Percentiles rank a stretch among this genome's conserved stretches.
These are phyloP conservation scores for Bubo blakistoni DNA, from an alignment of 2,113 vertebrate species.

Conservation along the genomic window DNA sequence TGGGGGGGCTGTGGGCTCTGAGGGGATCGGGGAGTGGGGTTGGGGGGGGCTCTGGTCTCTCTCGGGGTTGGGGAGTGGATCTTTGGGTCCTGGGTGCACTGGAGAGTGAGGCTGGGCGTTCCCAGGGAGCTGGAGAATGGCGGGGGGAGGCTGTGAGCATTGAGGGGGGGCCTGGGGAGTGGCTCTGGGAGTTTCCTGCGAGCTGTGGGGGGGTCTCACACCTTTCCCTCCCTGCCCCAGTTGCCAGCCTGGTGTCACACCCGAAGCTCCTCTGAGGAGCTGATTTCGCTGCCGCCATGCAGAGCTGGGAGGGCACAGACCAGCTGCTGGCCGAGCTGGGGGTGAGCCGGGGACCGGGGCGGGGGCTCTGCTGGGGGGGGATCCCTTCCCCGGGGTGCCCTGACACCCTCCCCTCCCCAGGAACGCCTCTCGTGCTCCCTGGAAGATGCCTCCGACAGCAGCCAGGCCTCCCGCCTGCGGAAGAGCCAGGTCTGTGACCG, in stretches of 20 bases:
- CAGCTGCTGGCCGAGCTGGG: not conserved
- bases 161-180: not conserved
- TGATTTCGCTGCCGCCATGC: not conserved
- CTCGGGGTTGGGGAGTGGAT: too few relatives aligned
- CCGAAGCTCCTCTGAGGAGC: not conserved
- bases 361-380: not conserved
- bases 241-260: not conserved
- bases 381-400: not conserved
- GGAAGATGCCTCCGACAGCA: not conserved
- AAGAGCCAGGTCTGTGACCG: slow-evolving; percentile 77
- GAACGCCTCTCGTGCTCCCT: not conserved
- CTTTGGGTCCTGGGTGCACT: too few relatives aligned
- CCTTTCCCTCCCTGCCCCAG: not conserved
- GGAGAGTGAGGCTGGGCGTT: not conserved
- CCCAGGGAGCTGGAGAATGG: not conserved
- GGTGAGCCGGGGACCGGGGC: not conserved
- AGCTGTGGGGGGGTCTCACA: not conserved
- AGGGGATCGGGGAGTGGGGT: too few relatives aligned
- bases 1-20: too few relatives aligned
- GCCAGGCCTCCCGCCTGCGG: slow-evolving; percentile 44
- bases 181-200: not conserved
- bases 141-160: not conserved
- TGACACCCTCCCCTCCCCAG: not conserved
- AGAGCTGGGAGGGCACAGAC: not conserved
- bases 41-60: too few relatives aligned